Evolutionary conservation across 2,113 vertebrate genomes (phyloP).

Genomic region (Cololabis saira): DNA sequence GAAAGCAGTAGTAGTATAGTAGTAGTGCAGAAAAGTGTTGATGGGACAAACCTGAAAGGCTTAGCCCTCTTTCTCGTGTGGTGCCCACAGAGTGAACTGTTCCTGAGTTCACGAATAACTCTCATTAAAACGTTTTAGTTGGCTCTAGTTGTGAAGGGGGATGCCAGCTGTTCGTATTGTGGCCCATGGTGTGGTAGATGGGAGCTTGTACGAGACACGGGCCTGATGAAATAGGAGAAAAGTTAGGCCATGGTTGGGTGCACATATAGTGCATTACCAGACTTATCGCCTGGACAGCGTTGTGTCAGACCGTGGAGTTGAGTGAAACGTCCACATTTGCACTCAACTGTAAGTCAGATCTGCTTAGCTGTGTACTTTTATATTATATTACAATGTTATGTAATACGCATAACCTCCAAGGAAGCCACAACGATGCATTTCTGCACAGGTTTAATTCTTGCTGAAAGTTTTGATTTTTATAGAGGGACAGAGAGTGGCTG

Average conservation of each 20-base stretch:
- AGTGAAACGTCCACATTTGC: background rate
- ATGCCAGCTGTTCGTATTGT: conserved; percentile 14
- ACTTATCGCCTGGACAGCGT: conserved; percentile 18
- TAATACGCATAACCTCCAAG: background rate
- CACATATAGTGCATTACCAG: conserved; percentile 8
- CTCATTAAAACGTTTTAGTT: conserved; percentile 23
- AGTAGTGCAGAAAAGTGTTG: too few species aligned
- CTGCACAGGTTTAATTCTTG: background rate
- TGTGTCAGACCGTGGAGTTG: background rate
- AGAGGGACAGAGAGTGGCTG: background rate
- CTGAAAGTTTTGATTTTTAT: conserved; percentile 8
- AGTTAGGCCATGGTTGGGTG: conserved; percentile 6
- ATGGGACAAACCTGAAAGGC: background rate
- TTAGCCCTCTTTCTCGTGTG: background rate
- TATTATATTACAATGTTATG: conserved; percentile 1
- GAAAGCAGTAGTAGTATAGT: too few species aligned
- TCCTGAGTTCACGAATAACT: conserved; percentile 27
- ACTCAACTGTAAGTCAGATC: background rate
- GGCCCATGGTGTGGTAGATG: conserved; percentile 5
- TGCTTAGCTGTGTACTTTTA: background rate
- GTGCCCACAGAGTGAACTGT: background rate
- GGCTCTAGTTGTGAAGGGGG: conserved; percentile 13
- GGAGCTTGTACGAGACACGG: background rate
- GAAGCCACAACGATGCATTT: conserved; percentile 17
- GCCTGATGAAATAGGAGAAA: conserved; percentile 19